Evolutionary conservation across 2,888 invertebrate species (phyloP), one percentile per base, ranked within the genome.

Genomic region (Zygogramma bicolorata): DNA sequence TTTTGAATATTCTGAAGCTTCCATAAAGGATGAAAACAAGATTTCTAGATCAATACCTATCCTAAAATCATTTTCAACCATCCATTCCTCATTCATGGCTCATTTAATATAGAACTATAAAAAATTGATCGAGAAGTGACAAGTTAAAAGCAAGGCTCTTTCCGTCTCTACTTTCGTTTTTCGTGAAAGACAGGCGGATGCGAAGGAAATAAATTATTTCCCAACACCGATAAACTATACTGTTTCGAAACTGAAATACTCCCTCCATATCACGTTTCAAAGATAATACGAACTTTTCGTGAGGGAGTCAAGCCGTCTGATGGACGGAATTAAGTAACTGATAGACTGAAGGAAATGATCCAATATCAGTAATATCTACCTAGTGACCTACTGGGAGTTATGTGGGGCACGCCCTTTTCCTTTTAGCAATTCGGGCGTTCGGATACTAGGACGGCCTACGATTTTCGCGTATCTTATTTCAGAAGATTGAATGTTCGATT

Each of bases 321-420:
- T 63, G 53, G 53, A 53, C 46, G 63, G 46, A 63, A 63, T 63
- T 63, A 46, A 63, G 46, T 63, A 40, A 63, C 38, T 62, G 62
- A 62, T 42, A 46, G 63, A 46, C 46, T 46, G 31, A 20, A 46
- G 63, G 63, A 61, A 61, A 53, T 18, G 68, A 60, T 60, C 60
- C 38, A 25, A 31, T 68, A 68, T 61, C 31, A 13, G 42, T 15
- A 49, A 57, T 60, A 46, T 60, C 60, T 49, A 42, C 40, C 22
- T 38, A 61, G 46, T 63, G 63, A 63, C 29, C 38, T 61, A 40
- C 61, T 38, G 61, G n/a, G 25, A 4, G 5, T n/a, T 61, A 61
- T 61, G 38, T 61, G 8, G 27, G 27, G 29, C 63, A 46, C 63
- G 46, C 63, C 63, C 25, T 63, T 63, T 46, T 46, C 29, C 29